phyloP scores from a whole-genome alignment of 1,140 invertebrate genomes.

The Onthophagus taurus region DNA sequence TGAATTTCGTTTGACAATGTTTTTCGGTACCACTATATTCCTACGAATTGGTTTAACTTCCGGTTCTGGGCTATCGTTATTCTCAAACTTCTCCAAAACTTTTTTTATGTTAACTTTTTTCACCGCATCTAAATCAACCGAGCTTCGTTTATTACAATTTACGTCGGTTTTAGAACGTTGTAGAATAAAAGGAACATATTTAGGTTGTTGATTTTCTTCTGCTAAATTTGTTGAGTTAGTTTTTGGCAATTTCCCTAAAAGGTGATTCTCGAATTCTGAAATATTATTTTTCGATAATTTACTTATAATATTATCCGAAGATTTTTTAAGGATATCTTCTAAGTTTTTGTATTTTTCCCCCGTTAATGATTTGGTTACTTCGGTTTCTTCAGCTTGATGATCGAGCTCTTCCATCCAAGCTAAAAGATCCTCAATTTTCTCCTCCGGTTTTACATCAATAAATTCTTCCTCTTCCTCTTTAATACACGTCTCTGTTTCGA shows the following conservation, averaged over 20 bases:
- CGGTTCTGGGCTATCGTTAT: conserved; percentile 12
- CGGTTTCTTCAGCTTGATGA: conserved; percentile 28
- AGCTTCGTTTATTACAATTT: conserved; percentile 25
- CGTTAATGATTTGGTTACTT: conserved; percentile 28
- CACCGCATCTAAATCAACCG: conserved; percentile 34
- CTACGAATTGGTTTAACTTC: conserved; percentile 1
- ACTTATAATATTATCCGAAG: conserved; percentile 25
- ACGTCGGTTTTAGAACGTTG: conserved; percentile 34
- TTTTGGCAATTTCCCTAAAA: conserved; percentile 27
- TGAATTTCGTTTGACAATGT: conserved; percentile 9
- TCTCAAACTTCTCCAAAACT: conserved; percentile 34
- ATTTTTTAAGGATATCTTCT: conserved; percentile 28
- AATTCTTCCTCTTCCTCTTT: conserved; percentile 17
- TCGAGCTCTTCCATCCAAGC: conserved; percentile 35
- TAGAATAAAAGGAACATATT: conserved; percentile 17
- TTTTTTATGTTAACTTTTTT: conserved; percentile 34
- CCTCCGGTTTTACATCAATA: conserved; percentile 22
- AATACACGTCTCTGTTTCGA: conserved; percentile 29
- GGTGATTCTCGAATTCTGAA: conserved; percentile 30
- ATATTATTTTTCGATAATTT: conserved; percentile 34
- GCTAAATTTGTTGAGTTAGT: conserved; percentile 13
- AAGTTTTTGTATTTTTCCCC: conserved; percentile 35
- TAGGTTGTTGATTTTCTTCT: conserved; percentile 9
- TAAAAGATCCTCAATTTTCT: conserved; percentile 34
- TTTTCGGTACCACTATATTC: conserved; percentile 6